Evolutionary conservation across 2,113 vertebrate genomes (phyloP), one percentile per base, ranked within the genome.

Genomic region (Megalops atlanticus): DNA sequence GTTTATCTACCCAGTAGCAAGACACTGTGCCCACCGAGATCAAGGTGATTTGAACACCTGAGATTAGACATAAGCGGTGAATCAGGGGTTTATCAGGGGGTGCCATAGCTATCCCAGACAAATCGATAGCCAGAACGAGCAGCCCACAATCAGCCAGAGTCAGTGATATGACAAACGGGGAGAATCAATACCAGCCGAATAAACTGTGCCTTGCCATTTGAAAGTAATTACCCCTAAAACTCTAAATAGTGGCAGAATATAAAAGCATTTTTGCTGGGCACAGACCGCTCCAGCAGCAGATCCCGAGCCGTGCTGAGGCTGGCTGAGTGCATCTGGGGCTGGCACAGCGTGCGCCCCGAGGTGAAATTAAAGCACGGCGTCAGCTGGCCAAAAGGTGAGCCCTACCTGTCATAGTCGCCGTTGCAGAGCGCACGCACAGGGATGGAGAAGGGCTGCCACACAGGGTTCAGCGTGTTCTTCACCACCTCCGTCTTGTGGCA

Each of bases 401-500:
- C 88, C 84, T 88, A 95, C 94, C 94, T 89, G 49, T 95, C 94
- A 0, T 92, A 91, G 86, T 95, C 94, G 0, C 94, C 94, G 0
- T 95, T 95, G 88, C 94, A 95, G 49, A 95, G 91, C 4, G 88
- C 93, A 8, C 94, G 88, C 79, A 95, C 94, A 0, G 94, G 94
- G 58, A 95, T 94, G 85, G 90, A 87, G 85, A 95, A 95, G 0
- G 93, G 89, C 5, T 93, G 93, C 94, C 94, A 95, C 8, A 94
- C 81, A 0, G 94, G 94, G 74, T 94, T 94, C 43, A 95, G 85
- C 0, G 93, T 95, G 84, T 94, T 94, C 87, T 93, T 90, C 31
- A 79, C 78, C 68, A 79, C 78, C 41, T 79, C 78, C 18, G 78
- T 79, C 33, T 79, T 79, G 43, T 79, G 78, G 78, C 78, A 79